phyloP scores from a whole-genome alignment of 1,140 invertebrate species.

The Scaptomyza montana region DNA sequence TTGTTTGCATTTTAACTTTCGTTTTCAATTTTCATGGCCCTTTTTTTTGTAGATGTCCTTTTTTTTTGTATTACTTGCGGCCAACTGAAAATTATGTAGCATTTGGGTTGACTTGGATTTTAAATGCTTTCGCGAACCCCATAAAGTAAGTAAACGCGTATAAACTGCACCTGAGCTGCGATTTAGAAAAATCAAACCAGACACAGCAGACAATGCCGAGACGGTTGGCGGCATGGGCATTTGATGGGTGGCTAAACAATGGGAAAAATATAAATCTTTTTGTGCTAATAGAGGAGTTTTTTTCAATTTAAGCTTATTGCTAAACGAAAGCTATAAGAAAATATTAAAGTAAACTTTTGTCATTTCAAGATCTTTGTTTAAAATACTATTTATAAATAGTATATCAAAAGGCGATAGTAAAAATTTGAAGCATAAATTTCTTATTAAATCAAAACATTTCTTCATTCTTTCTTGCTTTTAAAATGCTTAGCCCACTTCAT shows the following conservation, averaged over 20 bases:
- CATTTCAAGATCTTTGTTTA: too few relatives aligned
- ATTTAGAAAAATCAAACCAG: neutral
- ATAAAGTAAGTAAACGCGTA: constrained; percentile 56
- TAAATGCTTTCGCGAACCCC: constrained; percentile 20
- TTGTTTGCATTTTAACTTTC: constrained; percentile 73
- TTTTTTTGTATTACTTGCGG: constrained; percentile 44
- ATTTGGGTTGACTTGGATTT: constrained; percentile 31
- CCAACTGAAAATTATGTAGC: constrained; percentile 45
- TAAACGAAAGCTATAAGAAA: too few relatives aligned
- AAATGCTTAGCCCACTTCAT: too few relatives aligned
- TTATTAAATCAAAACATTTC: too few relatives aligned
- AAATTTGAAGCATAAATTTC: too few relatives aligned
- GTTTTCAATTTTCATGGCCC: constrained; percentile 72
- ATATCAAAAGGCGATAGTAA: too few relatives aligned
- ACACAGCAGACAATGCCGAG: constrained; percentile 35
- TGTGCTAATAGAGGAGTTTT: neutral
- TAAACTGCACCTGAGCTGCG: constrained; percentile 72
- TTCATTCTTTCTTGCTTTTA: too few relatives aligned
- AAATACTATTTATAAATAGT: too few relatives aligned
- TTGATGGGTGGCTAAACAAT: neutral
- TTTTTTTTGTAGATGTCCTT: constrained; percentile 31
- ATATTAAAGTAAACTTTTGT: too few relatives aligned
- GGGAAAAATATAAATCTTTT: constrained; percentile 6
- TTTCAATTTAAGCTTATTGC: constrained; percentile 36
- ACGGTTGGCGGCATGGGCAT: constrained; percentile 30